Conservation (phyloP, 2,888 invertebrate genomes). For the Nemurella pictetii region DNA sequence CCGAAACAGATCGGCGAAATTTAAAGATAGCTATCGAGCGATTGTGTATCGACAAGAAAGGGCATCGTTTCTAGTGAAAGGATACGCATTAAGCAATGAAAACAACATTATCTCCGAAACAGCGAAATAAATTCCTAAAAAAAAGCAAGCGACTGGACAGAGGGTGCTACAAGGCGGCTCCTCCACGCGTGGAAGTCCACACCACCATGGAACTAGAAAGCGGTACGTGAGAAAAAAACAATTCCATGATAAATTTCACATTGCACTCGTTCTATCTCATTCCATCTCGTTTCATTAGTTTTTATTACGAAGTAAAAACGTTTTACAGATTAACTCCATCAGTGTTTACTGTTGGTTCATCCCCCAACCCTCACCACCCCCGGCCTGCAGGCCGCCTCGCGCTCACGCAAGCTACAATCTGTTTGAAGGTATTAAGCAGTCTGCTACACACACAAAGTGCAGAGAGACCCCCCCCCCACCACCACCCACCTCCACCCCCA, state of each 20-base stretch:
- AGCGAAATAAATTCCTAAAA: background rate
- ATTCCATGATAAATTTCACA: background rate
- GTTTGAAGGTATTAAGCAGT: conserved; percentile 1
- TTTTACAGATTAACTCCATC: conserved; percentile 11
- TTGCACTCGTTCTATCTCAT: background rate
- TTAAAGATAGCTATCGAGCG: too few relatives aligned
- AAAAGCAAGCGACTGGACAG: background rate
- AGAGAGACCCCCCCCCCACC: background rate
- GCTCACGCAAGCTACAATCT: background rate
- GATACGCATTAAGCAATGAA: background rate
- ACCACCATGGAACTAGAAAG: background rate
- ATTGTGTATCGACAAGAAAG: background rate
- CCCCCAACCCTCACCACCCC: too few relatives aligned
- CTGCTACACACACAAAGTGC: background rate
- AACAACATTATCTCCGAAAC: background rate
- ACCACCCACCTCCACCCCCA: background rate
- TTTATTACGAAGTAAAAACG: conserved; percentile 8
- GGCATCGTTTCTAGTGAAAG: background rate
- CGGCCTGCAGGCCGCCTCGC: background rate
- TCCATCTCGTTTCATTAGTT: background rate
- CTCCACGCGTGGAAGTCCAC: background rate
- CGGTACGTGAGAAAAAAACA: background rate
- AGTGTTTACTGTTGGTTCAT: conserved; percentile 8
- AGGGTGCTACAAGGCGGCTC: background rate
- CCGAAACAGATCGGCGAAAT: too few relatives aligned